These are phyloP conservation scores for Tigriopus japonicus DNA, from an alignment of 1,140 invertebrate genomes.

Conservation along the genomic window DNA sequence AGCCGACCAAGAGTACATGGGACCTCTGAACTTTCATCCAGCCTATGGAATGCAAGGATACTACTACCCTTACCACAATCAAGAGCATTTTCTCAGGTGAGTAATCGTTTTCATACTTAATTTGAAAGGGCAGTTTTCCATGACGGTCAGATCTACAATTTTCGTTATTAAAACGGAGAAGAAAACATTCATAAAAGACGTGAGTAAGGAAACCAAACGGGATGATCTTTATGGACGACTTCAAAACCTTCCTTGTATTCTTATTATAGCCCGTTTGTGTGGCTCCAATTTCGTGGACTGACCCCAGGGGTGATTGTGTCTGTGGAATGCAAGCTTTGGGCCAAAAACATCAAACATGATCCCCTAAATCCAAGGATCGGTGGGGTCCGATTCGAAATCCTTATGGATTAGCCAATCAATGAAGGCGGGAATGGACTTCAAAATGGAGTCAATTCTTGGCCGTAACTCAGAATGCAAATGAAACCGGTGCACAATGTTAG, in stretches of 20 bases:
- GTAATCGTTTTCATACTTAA: background rate
- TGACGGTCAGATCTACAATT: no score
- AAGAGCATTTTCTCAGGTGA: constrained; percentile 4
- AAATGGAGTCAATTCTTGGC: no score
- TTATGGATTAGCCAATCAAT: constrained; percentile 3
- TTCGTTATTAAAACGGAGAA: no score
- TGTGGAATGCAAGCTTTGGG: constrained; percentile 9
- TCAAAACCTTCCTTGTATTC: background rate
- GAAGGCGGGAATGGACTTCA: no score
- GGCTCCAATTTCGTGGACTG: background rate
- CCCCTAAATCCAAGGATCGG: background rate
- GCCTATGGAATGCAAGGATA: constrained; percentile 2
- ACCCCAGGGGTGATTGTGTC: background rate
- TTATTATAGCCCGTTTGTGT: background rate
- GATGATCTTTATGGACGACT: no score
- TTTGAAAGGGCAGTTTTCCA: no score
- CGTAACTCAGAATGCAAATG: no score
- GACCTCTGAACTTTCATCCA: background rate
- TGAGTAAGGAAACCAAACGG: no score
- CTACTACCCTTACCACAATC: constrained; percentile 7
- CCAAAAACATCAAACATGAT: constrained; percentile 10
- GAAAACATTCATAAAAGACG: no score
- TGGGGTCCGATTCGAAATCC: constrained; percentile 7
- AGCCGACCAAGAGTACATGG: constrained; percentile 6
- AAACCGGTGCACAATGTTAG: no score